Evolutionary conservation across 2,797 vertebrate species (phyloP), one percentile per base, ranked within the genome.

Genomic region (Oreonectes daqikongensis): DNA sequence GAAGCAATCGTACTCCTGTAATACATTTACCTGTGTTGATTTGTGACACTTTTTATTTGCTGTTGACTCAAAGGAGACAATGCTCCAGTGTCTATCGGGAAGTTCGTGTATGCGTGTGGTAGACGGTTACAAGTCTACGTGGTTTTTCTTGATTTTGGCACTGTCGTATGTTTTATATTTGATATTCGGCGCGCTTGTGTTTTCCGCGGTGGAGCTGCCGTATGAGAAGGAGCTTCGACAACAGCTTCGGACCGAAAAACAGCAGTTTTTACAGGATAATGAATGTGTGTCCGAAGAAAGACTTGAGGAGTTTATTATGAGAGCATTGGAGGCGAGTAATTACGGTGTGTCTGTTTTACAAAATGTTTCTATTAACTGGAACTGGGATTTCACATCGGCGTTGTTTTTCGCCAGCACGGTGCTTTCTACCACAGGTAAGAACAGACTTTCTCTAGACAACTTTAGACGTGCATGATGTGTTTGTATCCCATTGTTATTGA

Each of bases 321-420:
- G 90, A 30, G 95, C 94, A 20, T 92, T 99, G 74, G 88, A 94
- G 84, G 97, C 97, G 91, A 97, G 87, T 84, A 96, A 96, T 88
- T 97, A 97, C 81, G 97, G 97, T 32, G 97, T 99, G 79, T 97
- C 95, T 0, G 90, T 95, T 85, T 89, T 97, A 61, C 90, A 90
- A 28, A 96, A 96, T 87, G 85, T 85, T 22, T 86, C 92, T 1
- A 92, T 86, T 11, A 85, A 86, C 77, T 92, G 89, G 86, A 99
- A 95, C 90, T 99, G 97, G 97, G 96, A 97, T 92, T 99, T 98
- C 80, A 92, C 95, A 78, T 98, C 97, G 0, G 94, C 97, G 0
- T 87, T 99, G 74, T 99, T 99, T 91, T 99, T 98, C 88, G 93
- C 95, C 87, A 99, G 96, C 92, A 99, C 97, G 2, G 96, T 99